Percentiles rank a stretch among this genome's conserved stretches.
These are phyloP conservation scores for Amphiprion clarkii DNA, from an alignment of 2,797 vertebrate species.

Conservation along the genomic window DNA sequence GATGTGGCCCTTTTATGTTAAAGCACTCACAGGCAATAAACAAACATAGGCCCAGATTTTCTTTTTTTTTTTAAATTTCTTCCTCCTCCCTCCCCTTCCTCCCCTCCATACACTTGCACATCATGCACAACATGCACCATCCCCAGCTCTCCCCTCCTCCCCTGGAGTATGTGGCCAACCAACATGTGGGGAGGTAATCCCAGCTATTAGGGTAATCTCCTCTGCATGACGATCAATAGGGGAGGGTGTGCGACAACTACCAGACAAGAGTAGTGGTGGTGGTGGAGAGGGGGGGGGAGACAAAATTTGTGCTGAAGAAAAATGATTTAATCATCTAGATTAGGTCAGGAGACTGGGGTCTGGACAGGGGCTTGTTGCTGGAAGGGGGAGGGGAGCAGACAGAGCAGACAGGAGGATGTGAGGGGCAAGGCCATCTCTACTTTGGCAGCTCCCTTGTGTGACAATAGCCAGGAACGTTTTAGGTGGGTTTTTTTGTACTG, in stretches of 20 bases:
- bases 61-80: slow-evolving; percentile 35
- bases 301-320: slow-evolving; percentile 84
- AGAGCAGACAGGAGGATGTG: slow-evolving; percentile 72
- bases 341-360: slow-evolving; percentile 80
- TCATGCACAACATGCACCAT: slow-evolving; percentile 72
- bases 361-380: slow-evolving; percentile 69
- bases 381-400: slow-evolving; percentile 68
- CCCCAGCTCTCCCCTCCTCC: slow-evolving; percentile 41
- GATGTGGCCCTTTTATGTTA: slow-evolving; percentile 15
- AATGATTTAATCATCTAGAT: slow-evolving; percentile 87
- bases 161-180: slow-evolving; percentile 79
- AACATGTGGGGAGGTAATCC: slow-evolving; percentile 90
- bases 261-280: slow-evolving; percentile 72
- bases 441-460: slow-evolving; percentile 59
- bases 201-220: slow-evolving; percentile 90
- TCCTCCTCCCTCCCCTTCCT: slow-evolving; percentile 42
- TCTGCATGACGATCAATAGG: slow-evolving; percentile 87
- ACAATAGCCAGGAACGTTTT: slow-evolving; percentile 49
- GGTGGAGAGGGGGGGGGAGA: slow-evolving; percentile 32
- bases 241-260: slow-evolving; percentile 76
- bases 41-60: slow-evolving; percentile 58
- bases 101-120: slow-evolving; percentile 69
- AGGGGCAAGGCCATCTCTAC: slow-evolving; percentile 66
- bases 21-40: slow-evolving; percentile 46
- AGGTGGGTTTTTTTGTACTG: slow-evolving; percentile 3